These are phyloP conservation scores for Aporophyla nigra DNA, from an alignment of 2,888 invertebrate species.

Conservation along the genomic window DNA sequence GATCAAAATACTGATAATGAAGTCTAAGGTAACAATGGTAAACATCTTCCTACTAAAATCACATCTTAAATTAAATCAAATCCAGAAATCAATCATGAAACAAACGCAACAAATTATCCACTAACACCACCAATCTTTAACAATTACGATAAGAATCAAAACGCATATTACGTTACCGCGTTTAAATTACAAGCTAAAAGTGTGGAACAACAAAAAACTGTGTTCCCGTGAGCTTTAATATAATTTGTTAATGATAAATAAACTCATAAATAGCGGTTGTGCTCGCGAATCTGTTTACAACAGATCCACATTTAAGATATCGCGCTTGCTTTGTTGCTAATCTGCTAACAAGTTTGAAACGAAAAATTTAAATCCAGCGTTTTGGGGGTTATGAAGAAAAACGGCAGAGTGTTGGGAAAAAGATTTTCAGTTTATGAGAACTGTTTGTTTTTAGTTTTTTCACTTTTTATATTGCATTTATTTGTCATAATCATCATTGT, in stretches of 20 bases:
- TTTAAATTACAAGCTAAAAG: conserved; percentile 78
- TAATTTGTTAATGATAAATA: conserved; percentile 92
- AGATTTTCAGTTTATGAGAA: conserved; percentile 55
- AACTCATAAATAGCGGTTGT: conserved; percentile 89
- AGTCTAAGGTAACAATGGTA: not conserved
- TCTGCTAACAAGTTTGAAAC: conserved; percentile 90
- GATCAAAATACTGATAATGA: not conserved
- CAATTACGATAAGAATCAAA: conserved; percentile 85
- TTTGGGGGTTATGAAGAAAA: conserved; percentile 86
- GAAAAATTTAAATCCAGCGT: conserved; percentile 88
- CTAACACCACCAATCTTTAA: conserved; percentile 68
- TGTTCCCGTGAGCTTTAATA: conserved; percentile 87
- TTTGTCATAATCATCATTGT: too few species aligned
- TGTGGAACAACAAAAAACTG: conserved; percentile 83
- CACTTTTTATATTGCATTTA: not conserved
- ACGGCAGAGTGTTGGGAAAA: conserved; percentile 62
- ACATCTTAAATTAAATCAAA: conserved; percentile 5
- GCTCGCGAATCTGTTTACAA: conserved; percentile 90
- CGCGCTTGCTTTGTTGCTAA: conserved; percentile 89
- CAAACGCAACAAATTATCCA: conserved; percentile 49
- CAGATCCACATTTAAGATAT: conserved; percentile 91
- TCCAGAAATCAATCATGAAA: conserved; percentile 31
- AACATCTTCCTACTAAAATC: not conserved
- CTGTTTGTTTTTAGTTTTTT: not conserved
- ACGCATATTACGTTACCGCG: conserved; percentile 74